Conservation (phyloP, 2,797 vertebrate species). For the Todus mexicanus region DNA sequence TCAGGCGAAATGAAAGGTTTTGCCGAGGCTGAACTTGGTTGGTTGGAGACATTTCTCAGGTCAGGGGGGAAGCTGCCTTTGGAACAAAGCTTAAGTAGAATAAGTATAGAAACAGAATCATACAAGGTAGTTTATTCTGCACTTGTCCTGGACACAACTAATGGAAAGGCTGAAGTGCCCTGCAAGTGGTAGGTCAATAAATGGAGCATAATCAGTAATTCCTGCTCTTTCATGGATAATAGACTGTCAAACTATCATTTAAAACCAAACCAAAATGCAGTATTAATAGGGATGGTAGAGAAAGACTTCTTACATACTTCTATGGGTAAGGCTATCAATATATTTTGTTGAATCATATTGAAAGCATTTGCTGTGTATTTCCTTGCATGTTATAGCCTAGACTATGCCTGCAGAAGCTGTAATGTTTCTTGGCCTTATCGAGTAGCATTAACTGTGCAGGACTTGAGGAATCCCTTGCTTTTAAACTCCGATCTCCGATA, state of each 20-base stretch:
- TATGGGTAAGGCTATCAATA: not conserved
- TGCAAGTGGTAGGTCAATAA: not conserved
- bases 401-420: not conserved
- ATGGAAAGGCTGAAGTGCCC: rapidly evolving
- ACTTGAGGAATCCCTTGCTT: not conserved
- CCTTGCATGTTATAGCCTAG: not conserved
- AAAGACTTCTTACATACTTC: not conserved
- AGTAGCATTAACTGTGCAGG: not conserved
- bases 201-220: not conserved
- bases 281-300: not conserved
- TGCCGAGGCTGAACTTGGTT: not conserved
- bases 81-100: not conserved
- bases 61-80: not conserved
- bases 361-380: not conserved
- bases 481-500: not conserved
- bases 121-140: not conserved
- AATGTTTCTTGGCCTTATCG: not conserved
- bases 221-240: not conserved
- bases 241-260: not conserved
- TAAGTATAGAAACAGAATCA: not conserved
- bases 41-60: not conserved
- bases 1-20: not conserved
- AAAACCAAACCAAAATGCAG: not conserved
- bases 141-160: not conserved
- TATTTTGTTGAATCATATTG: not conserved